Percentiles rank a stretch among this genome's conserved stretches.
Evolutionary conservation across 2,888 invertebrate species (phyloP).

Genomic region (Tiphia femorata): DNA sequence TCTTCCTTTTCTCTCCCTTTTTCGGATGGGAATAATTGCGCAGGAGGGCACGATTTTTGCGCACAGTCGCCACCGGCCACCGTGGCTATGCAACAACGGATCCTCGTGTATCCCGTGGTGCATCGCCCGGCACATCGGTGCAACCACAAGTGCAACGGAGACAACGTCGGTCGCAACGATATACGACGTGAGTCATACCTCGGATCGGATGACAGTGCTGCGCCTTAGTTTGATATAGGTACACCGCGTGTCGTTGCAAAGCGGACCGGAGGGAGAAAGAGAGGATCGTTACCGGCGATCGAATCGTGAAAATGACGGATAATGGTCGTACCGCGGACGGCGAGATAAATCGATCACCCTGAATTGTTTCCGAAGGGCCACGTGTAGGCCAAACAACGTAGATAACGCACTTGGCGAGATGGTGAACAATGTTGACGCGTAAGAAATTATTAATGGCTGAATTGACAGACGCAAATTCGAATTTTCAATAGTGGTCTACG

Average conservation of each 20-base stretch:
- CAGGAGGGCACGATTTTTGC: slow-evolving; percentile 18
- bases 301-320: slow-evolving; percentile 23
- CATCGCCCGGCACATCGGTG: slow-evolving; percentile 13
- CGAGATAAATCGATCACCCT: background rate
- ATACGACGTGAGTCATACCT: slow-evolving; percentile 24
- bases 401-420: too few relatives aligned
- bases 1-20: slow-evolving; percentile 11
- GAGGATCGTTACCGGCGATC: slow-evolving; percentile 11
- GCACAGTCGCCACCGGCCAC: slow-evolving; percentile 1
- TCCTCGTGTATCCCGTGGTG: too few relatives aligned
- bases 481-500: too few relatives aligned
- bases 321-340: slow-evolving; percentile 9
- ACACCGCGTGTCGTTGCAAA: slow-evolving; percentile 6
- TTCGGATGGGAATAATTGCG: slow-evolving; percentile 27
- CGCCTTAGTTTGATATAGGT: slow-evolving; percentile 38
- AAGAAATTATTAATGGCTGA: too few relatives aligned
- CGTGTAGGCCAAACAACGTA: too few relatives aligned
- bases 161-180: too few relatives aligned
- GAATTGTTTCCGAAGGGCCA: too few relatives aligned
- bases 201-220: slow-evolving; percentile 36
- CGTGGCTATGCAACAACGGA: too few relatives aligned
- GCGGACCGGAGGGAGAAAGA: background rate
- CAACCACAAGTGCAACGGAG: too few relatives aligned
- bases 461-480: too few relatives aligned
- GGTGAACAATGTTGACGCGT: too few relatives aligned